These are phyloP conservation scores for Eulemur rubriventer DNA, from an alignment of 2,797 vertebrate species.

Conservation along the genomic window DNA sequence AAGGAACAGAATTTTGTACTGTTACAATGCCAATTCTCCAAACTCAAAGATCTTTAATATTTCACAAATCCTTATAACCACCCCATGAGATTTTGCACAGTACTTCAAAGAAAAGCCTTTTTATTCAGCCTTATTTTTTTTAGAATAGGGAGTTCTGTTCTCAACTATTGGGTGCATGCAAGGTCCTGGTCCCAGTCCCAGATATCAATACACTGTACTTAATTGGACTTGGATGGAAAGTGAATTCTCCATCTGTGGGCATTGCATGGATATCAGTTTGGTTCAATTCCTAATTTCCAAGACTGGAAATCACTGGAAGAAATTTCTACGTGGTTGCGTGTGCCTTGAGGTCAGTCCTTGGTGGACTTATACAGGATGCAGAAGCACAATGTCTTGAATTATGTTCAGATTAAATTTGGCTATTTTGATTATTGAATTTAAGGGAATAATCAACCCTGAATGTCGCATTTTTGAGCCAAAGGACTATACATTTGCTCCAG, in stretches of 20 bases:
- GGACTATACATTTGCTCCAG: neutral
- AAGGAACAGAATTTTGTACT: conserved; percentile 20
- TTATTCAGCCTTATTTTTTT: neutral
- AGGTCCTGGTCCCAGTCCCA: neutral
- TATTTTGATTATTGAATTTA: conserved; percentile 20
- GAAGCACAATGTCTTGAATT: neutral
- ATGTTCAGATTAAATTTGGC: neutral
- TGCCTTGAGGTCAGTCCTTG: neutral
- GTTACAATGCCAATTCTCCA: conserved; percentile 37
- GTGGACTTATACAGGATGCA: neutral
- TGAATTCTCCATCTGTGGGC: conserved; percentile 23
- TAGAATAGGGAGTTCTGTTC: neutral
- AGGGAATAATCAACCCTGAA: neutral
- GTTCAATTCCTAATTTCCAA: conserved; percentile 14
- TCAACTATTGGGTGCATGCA: neutral
- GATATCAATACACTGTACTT: neutral
- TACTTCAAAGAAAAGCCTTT: conserved; percentile 27
- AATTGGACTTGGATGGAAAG: conserved; percentile 39
- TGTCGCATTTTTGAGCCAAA: neutral
- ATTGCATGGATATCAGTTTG: conserved; percentile 47
- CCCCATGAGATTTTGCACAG: neutral
- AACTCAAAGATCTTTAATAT: conserved; percentile 55
- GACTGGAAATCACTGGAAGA: neutral
- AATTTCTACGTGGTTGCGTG: neutral
- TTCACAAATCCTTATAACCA: conserved; percentile 46